These are phyloP conservation scores for Boulengeromyrus knoepffleri DNA, from an alignment of 2,113 vertebrate genomes.

Conservation along the genomic window DNA sequence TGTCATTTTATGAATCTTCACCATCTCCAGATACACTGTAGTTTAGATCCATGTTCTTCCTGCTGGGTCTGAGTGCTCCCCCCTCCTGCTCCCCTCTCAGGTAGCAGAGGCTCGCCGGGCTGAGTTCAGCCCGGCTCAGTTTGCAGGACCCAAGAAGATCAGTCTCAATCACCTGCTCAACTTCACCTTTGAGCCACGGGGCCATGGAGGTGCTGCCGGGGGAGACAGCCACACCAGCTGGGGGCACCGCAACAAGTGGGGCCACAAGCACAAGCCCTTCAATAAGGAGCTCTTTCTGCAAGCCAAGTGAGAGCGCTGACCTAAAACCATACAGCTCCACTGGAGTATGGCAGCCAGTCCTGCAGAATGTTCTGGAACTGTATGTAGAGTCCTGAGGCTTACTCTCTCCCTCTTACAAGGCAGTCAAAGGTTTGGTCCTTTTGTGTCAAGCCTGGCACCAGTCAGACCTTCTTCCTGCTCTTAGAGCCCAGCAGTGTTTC, in stretches of 20 bases:
- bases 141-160: slow-evolving; percentile 96
- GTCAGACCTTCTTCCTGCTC: not conserved
- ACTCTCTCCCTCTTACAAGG: not conserved
- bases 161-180: slow-evolving; percentile 96
- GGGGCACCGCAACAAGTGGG: slow-evolving; percentile 96
- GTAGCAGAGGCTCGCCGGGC: slow-evolving; percentile 95
- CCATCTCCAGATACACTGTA: not conserved
- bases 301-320: slow-evolving; percentile 78
- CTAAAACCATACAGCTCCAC: not conserved
- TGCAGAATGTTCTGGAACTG: not conserved
- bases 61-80: not conserved
- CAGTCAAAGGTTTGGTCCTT: not conserved
- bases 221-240: slow-evolving; percentile 77
- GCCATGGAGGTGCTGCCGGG: slow-evolving; percentile 61
- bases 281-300: slow-evolving; percentile 98
- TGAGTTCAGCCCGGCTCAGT: slow-evolving; percentile 97
- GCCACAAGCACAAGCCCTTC: slow-evolving; percentile 89
- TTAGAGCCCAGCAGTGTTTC: not conserved
- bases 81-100: slow-evolving; percentile 48
- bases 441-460: not conserved
- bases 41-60: not conserved
- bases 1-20: not conserved
- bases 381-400: not conserved
- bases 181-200: slow-evolving; percentile 96
- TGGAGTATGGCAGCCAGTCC: not conserved